Conservation (phyloP, 2,888 invertebrate genomes). For the Plemyria rubiginata region DNA sequence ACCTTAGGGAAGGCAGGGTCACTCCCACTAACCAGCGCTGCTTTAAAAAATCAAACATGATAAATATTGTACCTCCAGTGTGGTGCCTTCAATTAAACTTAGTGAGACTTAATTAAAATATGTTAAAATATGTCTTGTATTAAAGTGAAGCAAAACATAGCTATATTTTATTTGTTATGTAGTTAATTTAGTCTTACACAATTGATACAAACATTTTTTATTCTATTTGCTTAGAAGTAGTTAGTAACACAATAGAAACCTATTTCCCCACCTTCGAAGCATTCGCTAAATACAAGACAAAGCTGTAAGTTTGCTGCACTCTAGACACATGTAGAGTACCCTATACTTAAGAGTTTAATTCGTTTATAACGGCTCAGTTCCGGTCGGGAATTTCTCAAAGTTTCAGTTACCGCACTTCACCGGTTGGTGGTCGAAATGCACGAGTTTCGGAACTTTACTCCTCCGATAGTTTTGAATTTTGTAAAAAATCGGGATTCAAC, state of each 20-base stretch:
- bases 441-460: conserved; percentile 22
- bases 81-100: too few species aligned
- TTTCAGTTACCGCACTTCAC: conserved; percentile 37
- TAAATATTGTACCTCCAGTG: too few species aligned
- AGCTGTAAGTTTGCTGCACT: conserved; percentile 18
- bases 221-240: too few species aligned
- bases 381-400: conserved; percentile 31
- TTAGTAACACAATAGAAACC: background rate
- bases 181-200: too few species aligned
- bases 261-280: background rate
- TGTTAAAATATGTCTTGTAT: too few species aligned
- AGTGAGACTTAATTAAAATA: too few species aligned
- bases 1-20: too few species aligned
- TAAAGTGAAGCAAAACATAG: too few species aligned
- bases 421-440: conserved; percentile 25
- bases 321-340: conserved; percentile 12
- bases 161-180: too few species aligned
- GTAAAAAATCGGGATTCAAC: background rate
- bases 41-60: too few species aligned
- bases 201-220: too few species aligned
- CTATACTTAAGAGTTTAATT: conserved; percentile 34
- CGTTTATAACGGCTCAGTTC: conserved; percentile 35
- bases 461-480: conserved; percentile 4
- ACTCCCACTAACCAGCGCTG: too few species aligned
- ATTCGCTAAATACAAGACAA: conserved; percentile 11